Conservation (phyloP, 23 tunicate species). For the Styela plicata region DNA sequence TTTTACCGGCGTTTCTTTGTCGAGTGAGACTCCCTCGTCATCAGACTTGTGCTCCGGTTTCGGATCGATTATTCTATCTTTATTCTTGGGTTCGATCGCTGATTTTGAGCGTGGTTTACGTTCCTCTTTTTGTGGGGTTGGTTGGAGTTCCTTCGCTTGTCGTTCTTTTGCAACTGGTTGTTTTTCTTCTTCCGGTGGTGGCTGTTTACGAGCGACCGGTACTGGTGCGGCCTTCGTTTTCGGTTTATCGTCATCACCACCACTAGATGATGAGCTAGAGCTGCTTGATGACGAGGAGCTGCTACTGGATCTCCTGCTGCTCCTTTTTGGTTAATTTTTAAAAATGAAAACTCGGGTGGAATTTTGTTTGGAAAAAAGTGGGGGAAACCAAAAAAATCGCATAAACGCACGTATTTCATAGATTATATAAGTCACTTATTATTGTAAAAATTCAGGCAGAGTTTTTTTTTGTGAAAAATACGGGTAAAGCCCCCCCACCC, state of each 20-base stretch:
- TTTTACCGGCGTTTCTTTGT: constrained; percentile 40
- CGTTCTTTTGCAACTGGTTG: background rate
- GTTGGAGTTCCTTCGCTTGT: background rate
- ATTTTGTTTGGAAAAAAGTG: no score
- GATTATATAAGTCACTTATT: no score
- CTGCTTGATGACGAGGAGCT: constrained; percentile 8
- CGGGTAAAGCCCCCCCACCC: no score
- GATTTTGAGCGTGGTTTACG: constrained; percentile 33
- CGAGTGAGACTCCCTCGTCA: constrained; percentile 20
- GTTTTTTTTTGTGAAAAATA: no score
- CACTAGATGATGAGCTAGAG: background rate
- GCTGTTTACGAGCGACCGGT: background rate
- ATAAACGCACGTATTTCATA: no score
- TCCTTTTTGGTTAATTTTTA: constrained; percentile 3
- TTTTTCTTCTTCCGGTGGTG: background rate
- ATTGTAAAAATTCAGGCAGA: no score
- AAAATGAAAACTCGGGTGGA: no score
- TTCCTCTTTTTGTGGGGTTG: background rate
- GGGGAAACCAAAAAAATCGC: no score
- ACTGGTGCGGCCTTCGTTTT: background rate
- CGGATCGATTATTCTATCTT: constrained; percentile 6
- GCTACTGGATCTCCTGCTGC: constrained; percentile 16
- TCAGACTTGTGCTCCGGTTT: constrained; percentile 14
- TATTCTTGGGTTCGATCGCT: constrained; percentile 25
- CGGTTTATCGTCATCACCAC: background rate